Conservation (phyloP, 2,797 vertebrate species). For the Channallabes apus region DNA sequence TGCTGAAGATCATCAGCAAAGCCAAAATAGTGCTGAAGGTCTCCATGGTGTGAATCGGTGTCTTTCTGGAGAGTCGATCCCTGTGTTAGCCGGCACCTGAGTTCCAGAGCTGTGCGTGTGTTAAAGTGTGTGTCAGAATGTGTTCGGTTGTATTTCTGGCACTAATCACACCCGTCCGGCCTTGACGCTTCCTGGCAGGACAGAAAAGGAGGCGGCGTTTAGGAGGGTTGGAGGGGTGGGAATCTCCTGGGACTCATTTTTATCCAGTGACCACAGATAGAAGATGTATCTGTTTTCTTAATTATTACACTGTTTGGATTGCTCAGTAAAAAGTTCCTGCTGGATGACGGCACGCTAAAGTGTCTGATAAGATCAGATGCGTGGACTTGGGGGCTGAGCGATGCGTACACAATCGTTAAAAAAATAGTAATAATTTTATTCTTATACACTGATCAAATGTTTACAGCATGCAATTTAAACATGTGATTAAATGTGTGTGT, state of each 20-base stretch:
- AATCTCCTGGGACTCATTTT: constrained; percentile 33
- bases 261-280: constrained; percentile 34
- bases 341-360: constrained; percentile 7
- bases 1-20: constrained; percentile 61
- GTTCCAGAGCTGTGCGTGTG: constrained; percentile 33
- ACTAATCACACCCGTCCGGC: constrained; percentile 56
- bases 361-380: constrained; percentile 8
- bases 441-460: neutral
- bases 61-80: neutral
- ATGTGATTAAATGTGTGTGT: neutral
- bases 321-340: constrained; percentile 1
- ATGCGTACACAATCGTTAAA: neutral
- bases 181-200: constrained; percentile 60
- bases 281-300: constrained; percentile 19
- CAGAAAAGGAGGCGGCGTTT: constrained; percentile 31
- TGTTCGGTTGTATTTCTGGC: constrained; percentile 36
- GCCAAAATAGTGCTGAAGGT: constrained; percentile 38
- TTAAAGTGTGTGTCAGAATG: constrained; percentile 29
- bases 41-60: constrained; percentile 60
- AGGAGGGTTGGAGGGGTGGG: constrained; percentile 1
- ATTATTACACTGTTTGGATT: constrained; percentile 11
- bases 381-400: neutral
- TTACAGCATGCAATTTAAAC: neutral
- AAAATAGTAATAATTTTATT: too few relatives aligned
- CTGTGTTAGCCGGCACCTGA: constrained; percentile 43